phyloP scores from a whole-genome alignment of 2,888 invertebrate genomes.

The Meteorus colon region DNA sequence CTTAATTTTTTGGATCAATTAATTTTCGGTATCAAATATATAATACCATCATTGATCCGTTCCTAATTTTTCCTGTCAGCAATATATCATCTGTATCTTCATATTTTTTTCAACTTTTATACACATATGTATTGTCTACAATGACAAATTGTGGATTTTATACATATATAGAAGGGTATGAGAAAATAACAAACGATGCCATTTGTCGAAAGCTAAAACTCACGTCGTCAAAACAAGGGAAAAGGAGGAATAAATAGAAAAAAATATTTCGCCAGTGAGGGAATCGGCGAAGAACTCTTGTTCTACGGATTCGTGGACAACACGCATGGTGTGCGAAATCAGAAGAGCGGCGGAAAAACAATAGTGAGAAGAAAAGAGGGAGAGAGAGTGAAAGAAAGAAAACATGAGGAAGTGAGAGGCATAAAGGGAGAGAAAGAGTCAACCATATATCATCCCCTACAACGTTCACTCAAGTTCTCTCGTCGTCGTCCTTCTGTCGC shows the following conservation, averaged over 20 bases:
- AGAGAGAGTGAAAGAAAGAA: conserved; percentile 1
- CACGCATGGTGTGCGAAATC: not conserved
- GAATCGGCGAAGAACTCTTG: conserved; percentile 44
- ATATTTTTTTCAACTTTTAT: not conserved
- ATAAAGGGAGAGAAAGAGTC: conserved; percentile 17
- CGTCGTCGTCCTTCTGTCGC: conserved; percentile 24
- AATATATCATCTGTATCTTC: not conserved
- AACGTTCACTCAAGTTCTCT: conserved; percentile 27
- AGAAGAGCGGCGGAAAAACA: not conserved
- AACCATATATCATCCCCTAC: conserved; percentile 25
- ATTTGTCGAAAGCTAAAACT: conserved; percentile 43
- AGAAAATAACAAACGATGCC: conserved; percentile 43
- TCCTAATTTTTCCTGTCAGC: conserved; percentile 9
- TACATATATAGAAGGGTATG: conserved; percentile 2
- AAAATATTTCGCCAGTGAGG: not conserved
- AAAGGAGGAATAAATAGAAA: not conserved
- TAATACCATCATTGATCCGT: conserved; percentile 15
- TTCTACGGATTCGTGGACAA: conserved; percentile 47
- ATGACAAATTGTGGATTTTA: conserved; percentile 33
- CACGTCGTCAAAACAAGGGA: not conserved
- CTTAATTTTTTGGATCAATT: too few relatives aligned
- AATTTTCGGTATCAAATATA: too few relatives aligned
- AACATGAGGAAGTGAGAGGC: not conserved
- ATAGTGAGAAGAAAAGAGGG: not conserved
- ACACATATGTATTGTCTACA: not conserved